Conservation (phyloP, 2,797 vertebrate species). For the Diglossa cyanea region DNA sequence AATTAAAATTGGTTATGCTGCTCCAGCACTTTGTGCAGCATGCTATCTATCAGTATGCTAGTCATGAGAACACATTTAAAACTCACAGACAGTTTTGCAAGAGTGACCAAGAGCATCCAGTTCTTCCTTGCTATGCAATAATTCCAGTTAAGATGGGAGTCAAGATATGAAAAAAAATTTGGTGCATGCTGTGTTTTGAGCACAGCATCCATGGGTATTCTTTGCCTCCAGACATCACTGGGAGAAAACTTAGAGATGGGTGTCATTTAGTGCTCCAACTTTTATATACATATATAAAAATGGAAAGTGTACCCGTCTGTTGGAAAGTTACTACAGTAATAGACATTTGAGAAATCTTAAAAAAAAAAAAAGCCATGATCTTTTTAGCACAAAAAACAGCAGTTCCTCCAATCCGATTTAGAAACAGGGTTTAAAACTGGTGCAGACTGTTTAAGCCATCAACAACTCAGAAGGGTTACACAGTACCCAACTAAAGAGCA, state of each 20-base stretch:
- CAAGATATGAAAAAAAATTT: background rate
- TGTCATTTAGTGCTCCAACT: background rate
- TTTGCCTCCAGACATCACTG: background rate
- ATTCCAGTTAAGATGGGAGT: background rate
- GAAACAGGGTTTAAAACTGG: background rate
- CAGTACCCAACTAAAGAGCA: background rate
- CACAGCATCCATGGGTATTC: background rate
- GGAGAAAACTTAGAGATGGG: background rate
- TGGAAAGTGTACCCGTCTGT: background rate
- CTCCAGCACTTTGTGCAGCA: slow-evolving; percentile 5
- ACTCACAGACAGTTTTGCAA: background rate
- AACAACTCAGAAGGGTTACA: background rate
- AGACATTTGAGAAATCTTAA: background rate
- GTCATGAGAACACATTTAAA: background rate
- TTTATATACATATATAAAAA: background rate
- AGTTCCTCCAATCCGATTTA: background rate
- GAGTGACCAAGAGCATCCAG: background rate
- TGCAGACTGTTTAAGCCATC: background rate
- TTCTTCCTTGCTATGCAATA: background rate
- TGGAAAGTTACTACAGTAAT: background rate
- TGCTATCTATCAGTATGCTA: background rate
- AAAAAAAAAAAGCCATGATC: background rate
- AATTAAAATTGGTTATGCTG: background rate
- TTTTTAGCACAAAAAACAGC: background rate
- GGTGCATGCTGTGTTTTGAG: background rate